Evolutionary conservation across 2,113 vertebrate genomes (phyloP), one percentile per base, ranked within the genome.

Genomic region (Rhinopomastus cyanomelas): DNA sequence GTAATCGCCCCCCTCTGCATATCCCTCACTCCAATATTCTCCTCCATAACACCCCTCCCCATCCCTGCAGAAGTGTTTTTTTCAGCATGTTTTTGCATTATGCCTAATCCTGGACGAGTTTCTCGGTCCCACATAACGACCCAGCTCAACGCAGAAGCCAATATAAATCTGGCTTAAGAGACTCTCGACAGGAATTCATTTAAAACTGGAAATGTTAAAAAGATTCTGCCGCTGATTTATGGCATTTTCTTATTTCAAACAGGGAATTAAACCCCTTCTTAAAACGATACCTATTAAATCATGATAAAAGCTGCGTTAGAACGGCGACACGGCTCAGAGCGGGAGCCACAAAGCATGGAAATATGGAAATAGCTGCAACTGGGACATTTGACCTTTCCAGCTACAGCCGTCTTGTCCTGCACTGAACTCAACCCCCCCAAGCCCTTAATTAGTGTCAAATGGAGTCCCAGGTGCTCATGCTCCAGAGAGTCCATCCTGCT

Each of bases 121-220:
- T 97, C 96, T 94, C 93, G 94, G 96, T 81, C 97, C 96, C 94
- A 82, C 95, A 89, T 97, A 98, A 98, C 51, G 96, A 97, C 97
- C 97, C 97, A 97, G 97, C 96, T 97, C 97, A 97, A 95, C 97
- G 97, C 96, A 97, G 96, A 97, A 97, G 94, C 97, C 97, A 97
- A 98, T 98, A 98, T 98, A 98, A 98, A 98, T 98, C 97, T 97
- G 94, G 97, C 97, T 97, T 97, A 98, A 97, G 97, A 98, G 97
- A 98, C 97, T 97, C 98, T 97, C 97, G 97, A 97, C 97, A 97
- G 97, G 96, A 98, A 98, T 98, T 97, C 97, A 97, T 98, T 97
- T 98, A 97, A 97, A 98, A 97, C 95, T 95, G 93, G 95, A 98
- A 98, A 98, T 97, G 97, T 97, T 97, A 97, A 97, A 42, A 96